Percentiles rank a stretch among this genome's conserved stretches.
phyloP scores from a whole-genome alignment of 2,113 vertebrate genomes.

The Tupaia tana region DNA sequence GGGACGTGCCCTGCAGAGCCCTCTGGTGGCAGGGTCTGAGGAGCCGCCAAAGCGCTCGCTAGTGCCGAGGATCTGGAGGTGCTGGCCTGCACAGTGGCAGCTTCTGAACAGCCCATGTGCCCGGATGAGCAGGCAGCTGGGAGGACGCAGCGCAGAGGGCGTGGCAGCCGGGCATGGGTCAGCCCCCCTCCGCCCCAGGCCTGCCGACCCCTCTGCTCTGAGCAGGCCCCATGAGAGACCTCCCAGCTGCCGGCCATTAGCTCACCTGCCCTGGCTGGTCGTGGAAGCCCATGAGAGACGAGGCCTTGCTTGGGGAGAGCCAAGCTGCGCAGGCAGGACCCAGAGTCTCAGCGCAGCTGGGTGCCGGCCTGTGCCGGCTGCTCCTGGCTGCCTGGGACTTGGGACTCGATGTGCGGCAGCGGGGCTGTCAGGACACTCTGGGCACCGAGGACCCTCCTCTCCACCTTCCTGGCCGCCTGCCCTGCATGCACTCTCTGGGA shows the following conservation, averaged over 20 bases:
- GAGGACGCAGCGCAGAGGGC: background rate
- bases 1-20: background rate
- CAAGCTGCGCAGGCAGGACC: background rate
- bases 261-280: background rate
- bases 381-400: background rate
- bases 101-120: background rate
- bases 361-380: background rate
- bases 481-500: no score
- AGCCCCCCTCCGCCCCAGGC: no score
- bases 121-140: background rate
- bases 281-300: background rate
- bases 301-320: background rate
- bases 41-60: background rate
- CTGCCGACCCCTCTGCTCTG: no score
- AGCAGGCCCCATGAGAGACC: no score
- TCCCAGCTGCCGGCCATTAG: no score
- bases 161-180: background rate
- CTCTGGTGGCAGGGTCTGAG: background rate
- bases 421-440: background rate
- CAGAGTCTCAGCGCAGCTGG: background rate
- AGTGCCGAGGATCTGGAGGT: background rate
- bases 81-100: background rate
- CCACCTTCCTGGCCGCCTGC: no score
- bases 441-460: background rate
- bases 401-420: background rate